Percentiles rank a stretch among this genome's conserved stretches.
phyloP scores from a whole-genome alignment of 2,113 vertebrate species.

The Trachemys scripta region DNA sequence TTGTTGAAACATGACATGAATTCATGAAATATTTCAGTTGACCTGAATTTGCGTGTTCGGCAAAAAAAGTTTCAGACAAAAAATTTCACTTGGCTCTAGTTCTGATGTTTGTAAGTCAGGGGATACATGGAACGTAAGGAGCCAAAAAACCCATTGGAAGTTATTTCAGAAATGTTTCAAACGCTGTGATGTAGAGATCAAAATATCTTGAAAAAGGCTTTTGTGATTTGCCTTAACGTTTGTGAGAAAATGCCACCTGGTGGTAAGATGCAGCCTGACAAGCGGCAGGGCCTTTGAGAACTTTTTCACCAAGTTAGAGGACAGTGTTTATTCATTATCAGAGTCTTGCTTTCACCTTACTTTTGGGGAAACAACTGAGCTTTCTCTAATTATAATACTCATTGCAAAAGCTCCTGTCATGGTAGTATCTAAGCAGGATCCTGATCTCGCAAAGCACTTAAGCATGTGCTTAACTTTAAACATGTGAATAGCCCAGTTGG shows the following conservation, averaged over 20 bases:
- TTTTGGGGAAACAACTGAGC: not conserved
- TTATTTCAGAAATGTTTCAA: not conserved
- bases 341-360: not conserved
- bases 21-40: too few relatives aligned
- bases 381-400: not conserved
- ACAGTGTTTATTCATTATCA: not conserved
- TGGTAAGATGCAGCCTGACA: accelerated
- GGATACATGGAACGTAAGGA: not conserved
- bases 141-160: not conserved
- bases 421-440: not conserved
- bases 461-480: not conserved
- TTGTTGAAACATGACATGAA: too few relatives aligned
- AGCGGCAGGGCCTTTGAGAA: too few relatives aligned
- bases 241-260: not conserved
- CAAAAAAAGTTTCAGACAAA: too few relatives aligned
- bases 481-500: not conserved
- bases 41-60: too few relatives aligned
- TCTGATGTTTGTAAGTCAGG: not conserved
- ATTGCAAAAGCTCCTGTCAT: too few relatives aligned
- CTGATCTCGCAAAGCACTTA: not conserved
- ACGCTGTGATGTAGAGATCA: not conserved
- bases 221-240: not conserved
- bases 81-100: too few relatives aligned
- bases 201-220: not conserved
- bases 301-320: too few relatives aligned